Evolutionary conservation across 2,888 invertebrate species (phyloP).

Genomic region (Norana najaformis): DNA sequence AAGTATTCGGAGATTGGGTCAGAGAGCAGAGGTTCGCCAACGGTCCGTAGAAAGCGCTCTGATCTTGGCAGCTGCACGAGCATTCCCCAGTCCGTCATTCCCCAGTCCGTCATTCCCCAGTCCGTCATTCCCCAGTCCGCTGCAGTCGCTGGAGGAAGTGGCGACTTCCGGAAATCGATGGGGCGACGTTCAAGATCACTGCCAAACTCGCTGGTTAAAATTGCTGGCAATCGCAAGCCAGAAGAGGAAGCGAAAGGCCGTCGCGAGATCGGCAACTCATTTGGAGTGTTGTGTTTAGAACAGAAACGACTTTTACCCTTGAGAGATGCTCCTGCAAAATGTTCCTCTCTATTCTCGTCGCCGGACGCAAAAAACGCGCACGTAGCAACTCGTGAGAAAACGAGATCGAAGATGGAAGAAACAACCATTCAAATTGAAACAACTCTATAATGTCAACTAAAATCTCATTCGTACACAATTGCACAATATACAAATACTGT

Average conservation of each 20-base stretch:
- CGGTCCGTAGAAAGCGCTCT: neutral
- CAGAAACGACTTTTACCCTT: neutral
- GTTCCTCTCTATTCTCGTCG: neutral
- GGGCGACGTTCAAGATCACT: neutral
- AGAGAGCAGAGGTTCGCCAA: neutral
- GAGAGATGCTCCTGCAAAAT: neutral
- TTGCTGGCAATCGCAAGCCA: neutral
- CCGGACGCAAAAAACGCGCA: neutral
- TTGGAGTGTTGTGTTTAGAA: neutral
- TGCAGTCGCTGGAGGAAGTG: neutral
- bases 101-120: no score
- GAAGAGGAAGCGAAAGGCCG: neutral
- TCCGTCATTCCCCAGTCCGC: neutral
- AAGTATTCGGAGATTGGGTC: neutral
- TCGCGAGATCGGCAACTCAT: neutral
- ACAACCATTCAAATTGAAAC: constrained; percentile 18
- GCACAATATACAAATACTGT: neutral
- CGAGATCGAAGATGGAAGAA: neutral
- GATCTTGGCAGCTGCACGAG: neutral
- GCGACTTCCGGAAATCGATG: neutral
- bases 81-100: constrained; percentile 15
- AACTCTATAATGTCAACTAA: constrained; percentile 15
- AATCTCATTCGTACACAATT: neutral
- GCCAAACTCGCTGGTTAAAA: neutral
- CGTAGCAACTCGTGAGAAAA: neutral